Percentiles rank a stretch among this genome's conserved stretches.
phyloP scores from a whole-genome alignment of 2,113 vertebrate genomes.

The Arvicanthis niloticus region DNA sequence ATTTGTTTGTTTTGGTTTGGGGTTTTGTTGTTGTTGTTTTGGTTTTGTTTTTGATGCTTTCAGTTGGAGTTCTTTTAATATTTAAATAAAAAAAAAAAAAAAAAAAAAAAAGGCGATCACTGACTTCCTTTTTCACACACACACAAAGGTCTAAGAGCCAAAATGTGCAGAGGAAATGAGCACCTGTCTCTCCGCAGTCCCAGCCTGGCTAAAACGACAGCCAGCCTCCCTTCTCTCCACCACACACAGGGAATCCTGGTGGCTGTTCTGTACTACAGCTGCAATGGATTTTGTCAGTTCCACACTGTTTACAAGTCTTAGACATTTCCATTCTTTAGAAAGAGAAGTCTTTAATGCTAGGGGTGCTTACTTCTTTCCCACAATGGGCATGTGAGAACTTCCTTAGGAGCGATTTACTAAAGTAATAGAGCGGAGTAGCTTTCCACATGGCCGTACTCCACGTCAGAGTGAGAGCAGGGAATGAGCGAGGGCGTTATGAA shows the following conservation, averaged over 20 bases:
- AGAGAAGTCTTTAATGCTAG: background rate
- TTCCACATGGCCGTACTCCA: conserved; percentile 65
- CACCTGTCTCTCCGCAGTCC: background rate
- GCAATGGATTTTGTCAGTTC: conserved; percentile 10
- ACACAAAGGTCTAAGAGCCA: conserved; percentile 13
- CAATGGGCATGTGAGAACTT: background rate
- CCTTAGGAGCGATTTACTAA: background rate
- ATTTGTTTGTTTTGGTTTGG: too few species aligned
- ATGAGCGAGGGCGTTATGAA: conserved; percentile 60
- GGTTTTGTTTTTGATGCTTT: background rate
- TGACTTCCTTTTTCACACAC: conserved; percentile 26
- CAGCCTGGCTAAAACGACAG: background rate
- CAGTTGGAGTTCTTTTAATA: conserved; percentile 81
- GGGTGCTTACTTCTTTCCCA: background rate
- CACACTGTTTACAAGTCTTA: background rate
- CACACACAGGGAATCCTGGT: background rate
- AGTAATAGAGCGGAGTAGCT: conserved; percentile 57
- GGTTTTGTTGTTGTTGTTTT: too few species aligned
- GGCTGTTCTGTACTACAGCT: background rate
- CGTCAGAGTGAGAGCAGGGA: conserved; percentile 65
- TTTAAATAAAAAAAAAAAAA: conserved; percentile 89
- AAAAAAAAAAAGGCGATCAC: conserved; percentile 68
- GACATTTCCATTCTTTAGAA: background rate
- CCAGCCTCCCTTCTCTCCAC: background rate
- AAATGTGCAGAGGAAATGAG: conserved; percentile 13